Percentiles rank a stretch among this genome's conserved stretches.
Evolutionary conservation across 30 jellyfish, hydroid and myxozoan genomes (phyloP).

Genomic region (Aurelia aurita): DNA sequence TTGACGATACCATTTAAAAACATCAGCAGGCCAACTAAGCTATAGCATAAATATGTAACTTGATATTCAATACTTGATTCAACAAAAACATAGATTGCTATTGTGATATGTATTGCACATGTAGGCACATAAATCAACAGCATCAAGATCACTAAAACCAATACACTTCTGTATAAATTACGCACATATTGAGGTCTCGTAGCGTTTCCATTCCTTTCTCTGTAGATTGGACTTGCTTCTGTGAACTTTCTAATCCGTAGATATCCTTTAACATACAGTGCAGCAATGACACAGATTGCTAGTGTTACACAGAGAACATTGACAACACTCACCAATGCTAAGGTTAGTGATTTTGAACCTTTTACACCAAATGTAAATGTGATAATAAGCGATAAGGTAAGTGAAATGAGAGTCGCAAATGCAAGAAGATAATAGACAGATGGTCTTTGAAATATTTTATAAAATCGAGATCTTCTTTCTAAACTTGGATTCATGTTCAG

Average conservation of each 20-base stretch:
- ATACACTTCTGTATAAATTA: too few relatives aligned
- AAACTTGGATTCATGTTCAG: slow-evolving; percentile 22
- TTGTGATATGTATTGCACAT: background rate
- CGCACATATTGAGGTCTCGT: background rate
- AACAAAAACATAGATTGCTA: background rate
- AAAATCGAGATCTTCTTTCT: too few relatives aligned
- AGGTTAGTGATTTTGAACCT: too few relatives aligned
- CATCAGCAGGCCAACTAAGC: background rate
- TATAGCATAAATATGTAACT: background rate
- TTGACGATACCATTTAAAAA: background rate
- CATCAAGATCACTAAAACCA: background rate
- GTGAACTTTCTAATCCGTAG: background rate
- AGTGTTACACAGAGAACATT: too few relatives aligned
- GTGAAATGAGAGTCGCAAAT: too few relatives aligned
- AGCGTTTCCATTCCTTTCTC: background rate
- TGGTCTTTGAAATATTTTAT: too few relatives aligned
- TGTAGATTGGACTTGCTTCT: slow-evolving; percentile 20
- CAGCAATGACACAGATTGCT: background rate
- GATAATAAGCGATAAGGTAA: too few relatives aligned
- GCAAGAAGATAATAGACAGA: too few relatives aligned
- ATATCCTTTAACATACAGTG: slow-evolving; percentile 15
- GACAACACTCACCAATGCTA: too few relatives aligned
- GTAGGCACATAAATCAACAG: background rate
- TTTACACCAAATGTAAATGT: too few relatives aligned
- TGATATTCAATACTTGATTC: too few relatives aligned